These are phyloP conservation scores for Lepas anatifera DNA, from an alignment of 2,888 invertebrate species.

Conservation along the genomic window DNA sequence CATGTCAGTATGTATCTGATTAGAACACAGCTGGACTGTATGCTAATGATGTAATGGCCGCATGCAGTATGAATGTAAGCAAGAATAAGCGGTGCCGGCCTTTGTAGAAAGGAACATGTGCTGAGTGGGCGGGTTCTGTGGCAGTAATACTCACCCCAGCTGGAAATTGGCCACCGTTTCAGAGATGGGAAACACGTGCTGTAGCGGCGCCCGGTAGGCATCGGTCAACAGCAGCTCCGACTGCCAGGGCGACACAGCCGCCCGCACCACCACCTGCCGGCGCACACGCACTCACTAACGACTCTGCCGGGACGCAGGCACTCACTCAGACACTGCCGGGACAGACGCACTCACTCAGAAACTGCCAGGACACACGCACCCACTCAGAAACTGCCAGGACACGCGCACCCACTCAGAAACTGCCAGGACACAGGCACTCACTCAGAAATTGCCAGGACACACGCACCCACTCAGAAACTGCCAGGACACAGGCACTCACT, in stretches of 20 bases:
- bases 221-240: constrained; percentile 68
- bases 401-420: background rate
- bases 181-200: constrained; percentile 68
- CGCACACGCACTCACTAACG: background rate
- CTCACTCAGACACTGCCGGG: background rate
- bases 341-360: background rate
- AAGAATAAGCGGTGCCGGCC: too few relatives aligned
- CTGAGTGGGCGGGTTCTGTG: too few relatives aligned
- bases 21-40: too few relatives aligned
- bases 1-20: too few relatives aligned
- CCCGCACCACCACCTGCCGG: constrained; percentile 36
- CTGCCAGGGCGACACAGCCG: constrained; percentile 77
- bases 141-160: background rate
- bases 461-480: too few relatives aligned
- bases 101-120: too few relatives aligned
- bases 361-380: background rate
- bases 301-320: background rate
- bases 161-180: constrained; percentile 23
- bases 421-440: too few relatives aligned
- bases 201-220: constrained; percentile 80
- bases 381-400: background rate
- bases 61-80: too few relatives aligned
- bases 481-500: background rate
- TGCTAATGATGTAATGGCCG: too few relatives aligned
- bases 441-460: too few relatives aligned